Evolutionary conservation across 2,113 vertebrate genomes (phyloP).

Genomic region (Cinclus cinclus): DNA sequence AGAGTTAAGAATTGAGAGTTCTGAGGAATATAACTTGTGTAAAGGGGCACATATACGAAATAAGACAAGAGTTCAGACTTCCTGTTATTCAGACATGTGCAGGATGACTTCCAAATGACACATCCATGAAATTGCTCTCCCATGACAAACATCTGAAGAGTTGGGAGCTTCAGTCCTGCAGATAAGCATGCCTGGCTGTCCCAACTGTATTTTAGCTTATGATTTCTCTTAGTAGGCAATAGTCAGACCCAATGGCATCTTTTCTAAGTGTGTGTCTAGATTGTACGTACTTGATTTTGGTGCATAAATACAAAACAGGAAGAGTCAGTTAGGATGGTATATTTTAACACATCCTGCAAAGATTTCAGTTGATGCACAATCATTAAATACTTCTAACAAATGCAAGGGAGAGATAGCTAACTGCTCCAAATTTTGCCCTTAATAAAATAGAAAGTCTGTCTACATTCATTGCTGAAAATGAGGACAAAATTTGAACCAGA

Average conservation of each 20-base stretch:
- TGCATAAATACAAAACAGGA: background rate
- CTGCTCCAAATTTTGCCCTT: background rate
- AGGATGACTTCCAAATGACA: background rate
- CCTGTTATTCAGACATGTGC: background rate
- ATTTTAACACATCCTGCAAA: background rate
- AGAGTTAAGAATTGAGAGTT: background rate
- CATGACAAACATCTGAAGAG: background rate
- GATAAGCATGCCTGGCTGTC: fast-evolving
- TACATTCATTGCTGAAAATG: background rate
- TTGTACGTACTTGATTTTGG: background rate
- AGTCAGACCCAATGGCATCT: background rate
- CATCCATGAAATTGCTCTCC: background rate
- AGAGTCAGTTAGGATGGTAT: background rate
- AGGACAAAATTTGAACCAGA: background rate
- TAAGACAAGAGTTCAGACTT: background rate
- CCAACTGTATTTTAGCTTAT: background rate
- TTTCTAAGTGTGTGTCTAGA: background rate
- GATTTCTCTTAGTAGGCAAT: background rate
- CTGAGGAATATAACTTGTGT: background rate
- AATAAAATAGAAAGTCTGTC: background rate
- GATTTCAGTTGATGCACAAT: background rate
- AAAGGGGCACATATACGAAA: background rate
- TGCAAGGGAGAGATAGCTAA: background rate
- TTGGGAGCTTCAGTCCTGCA: background rate
- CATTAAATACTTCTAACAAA: background rate